Evolutionary conservation across 2,113 vertebrate genomes (phyloP), one percentile per base, ranked within the genome.

Genomic region (Nanger granti): DNA sequence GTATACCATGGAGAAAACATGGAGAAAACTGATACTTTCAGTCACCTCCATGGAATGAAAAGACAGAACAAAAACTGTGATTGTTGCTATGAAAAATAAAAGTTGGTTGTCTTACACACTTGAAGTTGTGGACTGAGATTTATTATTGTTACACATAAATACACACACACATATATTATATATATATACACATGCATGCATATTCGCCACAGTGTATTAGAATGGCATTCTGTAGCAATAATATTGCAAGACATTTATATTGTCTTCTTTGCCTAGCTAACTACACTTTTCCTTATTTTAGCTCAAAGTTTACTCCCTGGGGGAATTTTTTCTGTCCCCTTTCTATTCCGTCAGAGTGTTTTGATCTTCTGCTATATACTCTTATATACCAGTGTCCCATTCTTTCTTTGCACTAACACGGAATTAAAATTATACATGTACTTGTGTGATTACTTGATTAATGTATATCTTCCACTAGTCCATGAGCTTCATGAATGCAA

Each of bases 41-140:
- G 20, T 66, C 37, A 90, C 54, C 17, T 18, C 7, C 57, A 55
- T 95, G 41, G 62, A 87, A 66, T 85, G 44, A 87, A 60, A 92
- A 52, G 73, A 96, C 60, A 91, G 91, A 94, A 59, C 79, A 44
- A 52, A 94, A 89, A 89, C 82, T 47, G 10, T 82, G n/a, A 73
- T 8, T 94, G 92, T 89, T 95, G 22, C 54, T 80, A 93, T 83
- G 89, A 49, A 69, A 97, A 92, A 94, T 97, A 87, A 55, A 89
- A 79, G 47, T 79, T 92, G n/a, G 18, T 34, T 86, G 84, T 73
- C 29, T 92, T 95, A 54, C 3, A 92, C 31, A 55, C 26, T 86
- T 86, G 34, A 89, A 69, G 93, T 94, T 94, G 66, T 97, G 44
- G 52, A 80, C 54, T 95, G 92, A 92, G 66, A 82, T 95, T 95